These are phyloP conservation scores for Tragopan temminckii DNA, from an alignment of 2,797 vertebrate species.

Conservation along the genomic window DNA sequence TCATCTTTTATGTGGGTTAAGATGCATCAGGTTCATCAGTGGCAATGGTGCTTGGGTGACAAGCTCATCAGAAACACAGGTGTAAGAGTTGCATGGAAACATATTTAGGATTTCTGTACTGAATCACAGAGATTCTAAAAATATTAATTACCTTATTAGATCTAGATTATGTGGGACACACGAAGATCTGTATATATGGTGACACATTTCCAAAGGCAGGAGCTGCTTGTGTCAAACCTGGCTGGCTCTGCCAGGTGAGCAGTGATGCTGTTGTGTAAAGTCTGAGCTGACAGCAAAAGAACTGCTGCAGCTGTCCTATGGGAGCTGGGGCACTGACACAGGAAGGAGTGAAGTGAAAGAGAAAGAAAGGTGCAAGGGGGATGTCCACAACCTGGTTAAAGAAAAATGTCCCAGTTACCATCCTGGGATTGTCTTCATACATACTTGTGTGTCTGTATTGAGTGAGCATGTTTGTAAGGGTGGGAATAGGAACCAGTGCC, in stretches of 20 bases:
- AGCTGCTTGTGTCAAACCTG: neutral
- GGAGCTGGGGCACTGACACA: neutral
- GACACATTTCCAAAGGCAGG: conserved; percentile 31
- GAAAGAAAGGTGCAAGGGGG: conserved; percentile 2
- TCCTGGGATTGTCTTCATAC: neutral
- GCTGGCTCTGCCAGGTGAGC: neutral
- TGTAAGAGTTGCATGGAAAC: neutral
- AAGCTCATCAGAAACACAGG: neutral
- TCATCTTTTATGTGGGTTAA: neutral
- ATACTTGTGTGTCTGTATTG: neutral
- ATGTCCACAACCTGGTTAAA: conserved; percentile 3
- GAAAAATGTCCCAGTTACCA: neutral
- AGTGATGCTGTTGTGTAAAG: neutral
- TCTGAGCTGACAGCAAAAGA: neutral
- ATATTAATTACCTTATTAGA: neutral
- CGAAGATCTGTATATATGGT: neutral
- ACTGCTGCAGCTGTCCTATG: neutral
- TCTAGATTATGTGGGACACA: neutral
- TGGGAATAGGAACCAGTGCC: neutral
- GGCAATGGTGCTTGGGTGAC: neutral
- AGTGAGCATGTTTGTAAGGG: neutral
- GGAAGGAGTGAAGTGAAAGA: neutral
- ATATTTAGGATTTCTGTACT: neutral
- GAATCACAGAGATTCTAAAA: conserved; percentile 11
- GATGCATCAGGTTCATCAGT: neutral